phyloP scores from a whole-genome alignment of 53 echinoderm and acorn worm genomes.

The Holothuria scabra region DNA sequence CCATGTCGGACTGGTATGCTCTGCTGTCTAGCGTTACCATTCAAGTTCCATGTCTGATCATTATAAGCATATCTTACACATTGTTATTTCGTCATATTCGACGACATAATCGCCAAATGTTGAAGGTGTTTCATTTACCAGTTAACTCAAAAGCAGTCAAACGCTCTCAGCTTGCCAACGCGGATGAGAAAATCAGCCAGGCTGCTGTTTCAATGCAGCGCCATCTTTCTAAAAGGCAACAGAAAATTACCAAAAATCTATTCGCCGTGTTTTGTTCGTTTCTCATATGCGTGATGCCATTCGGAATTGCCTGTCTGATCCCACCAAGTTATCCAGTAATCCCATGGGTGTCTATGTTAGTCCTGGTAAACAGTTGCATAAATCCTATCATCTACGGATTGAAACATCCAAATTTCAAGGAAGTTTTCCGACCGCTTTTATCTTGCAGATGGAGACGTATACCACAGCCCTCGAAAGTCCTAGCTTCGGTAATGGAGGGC shows the following conservation, averaged over 20 bases:
- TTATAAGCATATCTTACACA: constrained; percentile 58
- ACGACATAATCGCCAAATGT: neutral
- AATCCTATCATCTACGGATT: constrained; percentile 29
- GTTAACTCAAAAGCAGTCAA: neutral
- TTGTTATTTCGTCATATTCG: constrained; percentile 39
- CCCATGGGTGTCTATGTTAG: constrained; percentile 19
- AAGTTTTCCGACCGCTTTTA: constrained; percentile 10
- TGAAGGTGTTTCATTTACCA: neutral
- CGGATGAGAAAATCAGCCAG: neutral
- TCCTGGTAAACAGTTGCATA: constrained; percentile 20
- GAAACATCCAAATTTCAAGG: constrained; percentile 24
- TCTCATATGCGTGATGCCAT: constrained; percentile 23
- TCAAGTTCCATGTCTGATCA: constrained; percentile 55
- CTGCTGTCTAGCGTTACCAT: constrained; percentile 15
- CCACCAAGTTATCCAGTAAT: constrained; percentile 15
- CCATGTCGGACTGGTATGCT: constrained; percentile 46
- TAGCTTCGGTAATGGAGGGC: neutral
- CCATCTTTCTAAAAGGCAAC: constrained; percentile 27
- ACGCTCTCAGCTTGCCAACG: neutral
- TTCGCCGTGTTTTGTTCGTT: constrained; percentile 9
- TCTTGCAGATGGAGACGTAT: constrained; percentile 6
- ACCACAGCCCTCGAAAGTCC: constrained; percentile 22
- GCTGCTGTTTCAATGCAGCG: constrained; percentile 37
- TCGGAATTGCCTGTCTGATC: constrained; percentile 20
- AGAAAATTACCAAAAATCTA: constrained; percentile 27